phyloP scores from a whole-genome alignment of 2,113 vertebrate species.

The Rhinichthys klamathensis region DNA sequence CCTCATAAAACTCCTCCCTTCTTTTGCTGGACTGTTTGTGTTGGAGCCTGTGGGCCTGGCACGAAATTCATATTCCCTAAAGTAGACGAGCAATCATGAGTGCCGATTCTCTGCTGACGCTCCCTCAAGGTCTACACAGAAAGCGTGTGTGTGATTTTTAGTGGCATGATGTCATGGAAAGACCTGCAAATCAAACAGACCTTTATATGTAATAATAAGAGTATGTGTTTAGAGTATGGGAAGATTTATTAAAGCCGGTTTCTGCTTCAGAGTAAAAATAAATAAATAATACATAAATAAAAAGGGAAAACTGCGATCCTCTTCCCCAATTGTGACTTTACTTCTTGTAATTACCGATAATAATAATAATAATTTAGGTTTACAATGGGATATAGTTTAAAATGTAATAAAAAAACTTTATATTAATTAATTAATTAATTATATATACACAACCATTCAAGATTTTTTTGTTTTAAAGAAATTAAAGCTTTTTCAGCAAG shows the following conservation, averaged over 20 bases:
- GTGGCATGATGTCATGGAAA: conserved; percentile 36
- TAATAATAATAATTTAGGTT: neutral
- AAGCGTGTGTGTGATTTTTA: conserved; percentile 21
- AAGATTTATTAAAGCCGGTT: neutral
- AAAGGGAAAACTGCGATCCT: neutral
- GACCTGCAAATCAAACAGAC: conserved; percentile 15
- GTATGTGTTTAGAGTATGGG: conserved; percentile 1
- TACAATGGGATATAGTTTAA: neutral
- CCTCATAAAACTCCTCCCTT: conserved; percentile 24
- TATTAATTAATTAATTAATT: too few relatives aligned
- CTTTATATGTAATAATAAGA: neutral
- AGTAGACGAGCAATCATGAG: conserved; percentile 25
- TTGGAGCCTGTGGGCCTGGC: neutral
- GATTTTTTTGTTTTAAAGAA: too few relatives aligned
- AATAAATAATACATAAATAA: neutral
- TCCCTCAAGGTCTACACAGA: conserved; percentile 3
- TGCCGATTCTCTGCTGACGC: conserved; percentile 24
- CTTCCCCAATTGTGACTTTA: neutral
- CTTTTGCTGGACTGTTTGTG: conserved; percentile 7
- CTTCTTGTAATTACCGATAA: neutral
- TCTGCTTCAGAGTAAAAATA: neutral
- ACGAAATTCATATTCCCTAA: conserved; percentile 17
- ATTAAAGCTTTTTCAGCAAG: too few relatives aligned
- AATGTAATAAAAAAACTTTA: too few relatives aligned
- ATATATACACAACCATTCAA: too few relatives aligned